Percentiles rank a stretch among this genome's conserved stretches.
phyloP scores from a whole-genome alignment of 2,888 invertebrate species.

The Bugula neritina region DNA sequence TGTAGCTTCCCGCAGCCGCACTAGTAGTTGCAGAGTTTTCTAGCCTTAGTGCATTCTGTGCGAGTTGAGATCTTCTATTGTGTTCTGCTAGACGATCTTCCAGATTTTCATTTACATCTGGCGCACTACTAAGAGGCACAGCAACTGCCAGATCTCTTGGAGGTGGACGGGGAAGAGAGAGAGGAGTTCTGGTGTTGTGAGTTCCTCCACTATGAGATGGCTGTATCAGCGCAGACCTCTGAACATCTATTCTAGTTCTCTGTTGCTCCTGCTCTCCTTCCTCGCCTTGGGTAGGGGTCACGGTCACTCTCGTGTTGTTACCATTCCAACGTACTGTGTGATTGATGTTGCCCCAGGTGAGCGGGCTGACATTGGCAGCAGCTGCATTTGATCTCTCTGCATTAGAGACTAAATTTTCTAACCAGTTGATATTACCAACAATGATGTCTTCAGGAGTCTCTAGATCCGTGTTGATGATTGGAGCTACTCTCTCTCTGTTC shows the following conservation, averaged over 20 bases:
- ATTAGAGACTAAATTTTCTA: background rate
- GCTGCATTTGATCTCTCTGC: background rate
- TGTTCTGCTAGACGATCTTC: background rate
- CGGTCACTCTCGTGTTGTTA: background rate
- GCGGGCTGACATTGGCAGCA: background rate
- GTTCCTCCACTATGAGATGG: background rate
- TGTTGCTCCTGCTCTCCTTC: background rate
- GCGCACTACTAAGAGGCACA: background rate
- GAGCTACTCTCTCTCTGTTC: background rate
- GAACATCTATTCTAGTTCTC: background rate
- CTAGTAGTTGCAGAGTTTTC: no score
- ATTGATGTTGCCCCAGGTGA: background rate
- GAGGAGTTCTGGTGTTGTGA: background rate
- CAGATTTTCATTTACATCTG: constrained; percentile 10
- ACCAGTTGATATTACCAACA: background rate
- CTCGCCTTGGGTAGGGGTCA: background rate
- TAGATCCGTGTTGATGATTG: background rate
- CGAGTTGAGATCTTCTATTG: no score
- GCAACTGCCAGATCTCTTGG: background rate
- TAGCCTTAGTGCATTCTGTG: no score
- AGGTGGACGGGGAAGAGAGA: background rate
- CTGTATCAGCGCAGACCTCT: background rate
- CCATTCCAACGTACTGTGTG: constrained; percentile 9
- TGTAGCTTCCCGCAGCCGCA: constrained; percentile 4
- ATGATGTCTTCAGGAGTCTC: background rate